Percentiles rank a stretch among this genome's conserved stretches.
Conservation (phyloP, 2,888 invertebrate species). For the Actias luna region DNA sequence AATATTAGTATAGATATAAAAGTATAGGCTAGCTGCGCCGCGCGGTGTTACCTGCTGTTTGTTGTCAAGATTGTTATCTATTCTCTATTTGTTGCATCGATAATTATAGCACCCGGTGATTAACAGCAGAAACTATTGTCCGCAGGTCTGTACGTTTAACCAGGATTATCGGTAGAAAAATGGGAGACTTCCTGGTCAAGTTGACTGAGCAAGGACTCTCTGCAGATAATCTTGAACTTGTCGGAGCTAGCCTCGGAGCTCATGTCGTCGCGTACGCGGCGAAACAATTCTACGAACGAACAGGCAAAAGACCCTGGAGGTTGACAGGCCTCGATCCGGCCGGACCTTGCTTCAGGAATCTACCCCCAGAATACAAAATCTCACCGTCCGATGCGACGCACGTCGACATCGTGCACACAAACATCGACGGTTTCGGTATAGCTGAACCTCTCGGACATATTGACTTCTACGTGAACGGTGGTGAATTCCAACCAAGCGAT, state of each 20-base stretch:
- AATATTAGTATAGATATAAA: too few relatives aligned
- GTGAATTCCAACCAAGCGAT: constrained; percentile 68
- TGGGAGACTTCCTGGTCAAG: constrained; percentile 63
- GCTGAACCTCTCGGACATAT: constrained; percentile 66
- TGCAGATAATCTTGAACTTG: constrained; percentile 58
- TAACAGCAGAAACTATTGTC: constrained; percentile 20
- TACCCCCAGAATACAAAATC: constrained; percentile 50
- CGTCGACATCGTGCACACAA: constrained; percentile 68
- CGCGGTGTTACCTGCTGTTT: too few relatives aligned
- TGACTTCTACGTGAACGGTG: constrained; percentile 70
- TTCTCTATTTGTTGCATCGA: too few relatives aligned
- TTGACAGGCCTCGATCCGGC: constrained; percentile 70
- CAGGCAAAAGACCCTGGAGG: constrained; percentile 59
- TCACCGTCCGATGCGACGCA: constrained; percentile 48
- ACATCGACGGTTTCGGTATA: constrained; percentile 74
- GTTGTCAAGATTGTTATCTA: too few relatives aligned
- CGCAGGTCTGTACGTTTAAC: constrained; percentile 65
- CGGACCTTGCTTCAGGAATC: constrained; percentile 64
- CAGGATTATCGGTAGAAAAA: constrained; percentile 54
- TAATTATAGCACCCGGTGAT: neutral
- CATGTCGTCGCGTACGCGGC: constrained; percentile 60
- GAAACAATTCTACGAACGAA: constrained; percentile 57
- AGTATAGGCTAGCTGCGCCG: too few relatives aligned
- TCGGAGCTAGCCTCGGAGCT: constrained; percentile 65
- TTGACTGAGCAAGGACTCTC: constrained; percentile 52